These are phyloP conservation scores for Drosophila orena DNA, from an alignment of 1,140 invertebrate genomes.

Conservation along the genomic window DNA sequence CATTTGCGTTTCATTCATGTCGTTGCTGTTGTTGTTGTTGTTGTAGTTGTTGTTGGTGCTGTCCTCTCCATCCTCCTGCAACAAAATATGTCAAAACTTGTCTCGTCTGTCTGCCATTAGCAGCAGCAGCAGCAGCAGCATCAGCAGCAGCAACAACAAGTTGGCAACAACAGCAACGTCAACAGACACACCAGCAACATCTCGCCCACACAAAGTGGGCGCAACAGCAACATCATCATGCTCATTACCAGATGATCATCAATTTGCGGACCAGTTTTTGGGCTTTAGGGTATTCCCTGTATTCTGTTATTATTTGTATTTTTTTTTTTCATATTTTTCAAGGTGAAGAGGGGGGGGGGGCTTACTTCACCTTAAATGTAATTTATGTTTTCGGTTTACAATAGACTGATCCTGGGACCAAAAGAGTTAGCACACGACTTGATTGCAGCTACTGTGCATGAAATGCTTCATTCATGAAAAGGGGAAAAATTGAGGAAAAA, in stretches of 20 bases:
- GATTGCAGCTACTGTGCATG: slow-evolving; percentile 78
- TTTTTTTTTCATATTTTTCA: slow-evolving; percentile 39
- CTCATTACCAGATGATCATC: slow-evolving; percentile 50
- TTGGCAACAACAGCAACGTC: slow-evolving; percentile 48
- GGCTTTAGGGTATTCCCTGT: slow-evolving; percentile 5
- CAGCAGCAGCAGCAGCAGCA: slow-evolving; percentile 50
- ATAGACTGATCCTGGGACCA: slow-evolving; percentile 55
- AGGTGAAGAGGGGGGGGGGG: slow-evolving; percentile 32
- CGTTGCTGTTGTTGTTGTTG: slow-evolving; percentile 22
- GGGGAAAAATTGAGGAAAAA: background rate
- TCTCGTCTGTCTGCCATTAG: slow-evolving; percentile 82
- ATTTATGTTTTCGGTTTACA: slow-evolving; percentile 69
- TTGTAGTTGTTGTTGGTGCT: background rate
- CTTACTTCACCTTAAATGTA: slow-evolving; percentile 73
- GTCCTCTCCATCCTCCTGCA: slow-evolving; percentile 32
- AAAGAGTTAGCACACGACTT: slow-evolving; percentile 51
- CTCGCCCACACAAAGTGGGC: slow-evolving; percentile 68
- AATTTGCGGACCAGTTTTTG: slow-evolving; percentile 47
- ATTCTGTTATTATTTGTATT: no score
- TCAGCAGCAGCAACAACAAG: slow-evolving; percentile 43
- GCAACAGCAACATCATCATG: slow-evolving; percentile 55
- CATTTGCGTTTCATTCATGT: slow-evolving; percentile 82
- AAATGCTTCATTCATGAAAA: slow-evolving; percentile 30
- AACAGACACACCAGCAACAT: slow-evolving; percentile 44
- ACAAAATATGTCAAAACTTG: slow-evolving; percentile 82